Base-by-base conservation (phyloP, 2,888 invertebrate genomes). In the Cryptus armator region DNA sequence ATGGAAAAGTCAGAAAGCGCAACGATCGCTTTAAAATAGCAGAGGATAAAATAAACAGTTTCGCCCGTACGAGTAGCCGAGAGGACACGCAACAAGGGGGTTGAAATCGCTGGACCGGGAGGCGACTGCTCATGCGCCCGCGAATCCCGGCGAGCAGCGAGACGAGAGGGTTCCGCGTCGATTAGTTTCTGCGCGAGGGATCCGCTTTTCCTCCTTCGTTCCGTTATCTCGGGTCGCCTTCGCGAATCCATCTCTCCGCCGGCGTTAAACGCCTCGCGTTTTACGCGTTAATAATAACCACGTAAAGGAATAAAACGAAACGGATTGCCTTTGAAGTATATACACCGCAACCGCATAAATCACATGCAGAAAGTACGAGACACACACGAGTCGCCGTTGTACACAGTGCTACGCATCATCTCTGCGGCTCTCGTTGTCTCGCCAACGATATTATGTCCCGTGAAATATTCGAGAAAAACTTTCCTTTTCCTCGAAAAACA, bases 101-200 rank as follows among this genome's bases (percentile, higher is more conserved):
- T 56, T 24, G 56, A 24, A 56, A 37, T 37, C 37, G 10, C 56
- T 56, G 19, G 56, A 56, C 56, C 24, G 56, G 56, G 56, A 37
- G 19, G 19, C 56, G 56, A 56, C 19, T 56, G 56, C 56, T 56
- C 56, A 56, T 56, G 56, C 56, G 56, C 24, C 56, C 56, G 19
- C 24, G 37, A 19, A 56, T 19, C 56, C 56, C 56, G 56, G 56
- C 56, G 19, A 4, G 24, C 12, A 56, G 56, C 24, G 56, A 56
- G 56, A 66, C 12, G 43, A 43, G 44, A 37, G 37, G 24, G 19
- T 29, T 37, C 43, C 16, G 29, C 59, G 48, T 32, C 68, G 68
- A 59, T 46, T 70, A 56, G 70, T 70, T 78, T 78, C 70, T 78
- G 78, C 78, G 78, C 78, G 59, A 59, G 48, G 62, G 37, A 59